phyloP scores from a whole-genome alignment of 2,797 vertebrate species.

The Perodicticus potto region DNA sequence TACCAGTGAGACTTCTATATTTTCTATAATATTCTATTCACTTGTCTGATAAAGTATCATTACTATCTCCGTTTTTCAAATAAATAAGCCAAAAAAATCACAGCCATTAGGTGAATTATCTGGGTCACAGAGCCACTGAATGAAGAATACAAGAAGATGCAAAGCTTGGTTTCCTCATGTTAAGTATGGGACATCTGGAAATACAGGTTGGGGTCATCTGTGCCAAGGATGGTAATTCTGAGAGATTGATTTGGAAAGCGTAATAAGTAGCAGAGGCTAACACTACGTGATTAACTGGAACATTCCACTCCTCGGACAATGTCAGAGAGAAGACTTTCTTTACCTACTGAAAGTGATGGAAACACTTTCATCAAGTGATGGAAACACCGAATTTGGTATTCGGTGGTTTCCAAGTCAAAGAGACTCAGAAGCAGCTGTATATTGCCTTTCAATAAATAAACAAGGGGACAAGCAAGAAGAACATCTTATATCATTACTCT shows the following conservation, averaged over 20 bases:
- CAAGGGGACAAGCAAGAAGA: not conserved
- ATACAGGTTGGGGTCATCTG: not conserved
- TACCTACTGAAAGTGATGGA: not conserved
- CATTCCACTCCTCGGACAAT: not conserved
- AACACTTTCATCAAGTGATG: not conserved
- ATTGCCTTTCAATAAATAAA: constrained; percentile 23
- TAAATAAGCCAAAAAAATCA: not conserved
- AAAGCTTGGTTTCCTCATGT: not conserved
- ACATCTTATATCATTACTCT: not conserved
- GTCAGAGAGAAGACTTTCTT: not conserved
- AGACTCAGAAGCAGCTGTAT: not conserved
- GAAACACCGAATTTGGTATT: constrained; percentile 26
- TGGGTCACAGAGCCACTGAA: not conserved
- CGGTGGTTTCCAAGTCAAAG: not conserved
- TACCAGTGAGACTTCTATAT: not conserved
- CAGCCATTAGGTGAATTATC: not conserved
- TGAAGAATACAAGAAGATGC: not conserved
- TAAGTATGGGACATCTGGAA: not conserved
- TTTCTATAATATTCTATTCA: not conserved
- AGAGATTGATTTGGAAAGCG: not conserved
- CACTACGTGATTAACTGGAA: not conserved
- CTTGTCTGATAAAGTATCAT: not conserved
- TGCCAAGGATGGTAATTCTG: not conserved
- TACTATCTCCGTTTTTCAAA: not conserved
- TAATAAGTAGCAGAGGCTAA: not conserved